Evolutionary conservation across 2,888 invertebrate genomes (phyloP).

Genomic region (Drosophila parthenogenetica): DNA sequence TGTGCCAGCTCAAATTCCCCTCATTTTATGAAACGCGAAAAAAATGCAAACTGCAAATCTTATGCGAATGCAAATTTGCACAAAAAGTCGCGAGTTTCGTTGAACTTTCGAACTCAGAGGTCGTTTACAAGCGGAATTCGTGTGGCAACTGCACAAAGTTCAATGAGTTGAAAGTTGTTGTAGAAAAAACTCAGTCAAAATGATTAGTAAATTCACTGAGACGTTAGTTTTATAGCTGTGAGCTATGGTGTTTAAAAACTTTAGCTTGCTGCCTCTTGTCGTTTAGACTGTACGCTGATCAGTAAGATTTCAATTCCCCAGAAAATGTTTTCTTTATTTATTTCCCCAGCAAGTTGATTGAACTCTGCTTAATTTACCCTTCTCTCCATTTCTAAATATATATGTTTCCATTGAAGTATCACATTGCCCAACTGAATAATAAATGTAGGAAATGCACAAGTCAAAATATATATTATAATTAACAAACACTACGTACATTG

Average conservation of each 20-base stretch:
- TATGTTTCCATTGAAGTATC: constrained; percentile 22
- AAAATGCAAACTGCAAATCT: constrained; percentile 25
- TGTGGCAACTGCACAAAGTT: not conserved
- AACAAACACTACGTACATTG: constrained; percentile 65
- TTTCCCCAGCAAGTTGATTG: constrained; percentile 2
- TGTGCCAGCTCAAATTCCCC: constrained; percentile 41
- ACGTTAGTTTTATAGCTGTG: too few species aligned
- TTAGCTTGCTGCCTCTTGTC: too few species aligned
- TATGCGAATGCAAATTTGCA: constrained; percentile 54
- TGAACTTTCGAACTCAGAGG: constrained; percentile 45
- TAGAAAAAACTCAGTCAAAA: too few species aligned
- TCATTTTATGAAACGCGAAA: too few species aligned
- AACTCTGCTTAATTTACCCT: not conserved
- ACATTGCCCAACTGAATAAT: constrained; percentile 16
- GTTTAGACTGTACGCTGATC: not conserved
- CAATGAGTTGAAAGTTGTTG: too few species aligned
- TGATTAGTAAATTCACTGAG: too few species aligned
- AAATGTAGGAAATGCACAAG: constrained; percentile 17
- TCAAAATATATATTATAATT: constrained; percentile 60
- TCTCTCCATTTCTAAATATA: not conserved
- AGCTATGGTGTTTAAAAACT: too few species aligned
- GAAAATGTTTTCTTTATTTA: not conserved
- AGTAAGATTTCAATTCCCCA: not conserved
- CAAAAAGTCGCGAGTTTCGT: constrained; percentile 40
- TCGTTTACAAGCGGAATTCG: constrained; percentile 10